Base-by-base conservation (phyloP, 2,113 vertebrate genomes). In the Hyperopisus bebe region DNA sequence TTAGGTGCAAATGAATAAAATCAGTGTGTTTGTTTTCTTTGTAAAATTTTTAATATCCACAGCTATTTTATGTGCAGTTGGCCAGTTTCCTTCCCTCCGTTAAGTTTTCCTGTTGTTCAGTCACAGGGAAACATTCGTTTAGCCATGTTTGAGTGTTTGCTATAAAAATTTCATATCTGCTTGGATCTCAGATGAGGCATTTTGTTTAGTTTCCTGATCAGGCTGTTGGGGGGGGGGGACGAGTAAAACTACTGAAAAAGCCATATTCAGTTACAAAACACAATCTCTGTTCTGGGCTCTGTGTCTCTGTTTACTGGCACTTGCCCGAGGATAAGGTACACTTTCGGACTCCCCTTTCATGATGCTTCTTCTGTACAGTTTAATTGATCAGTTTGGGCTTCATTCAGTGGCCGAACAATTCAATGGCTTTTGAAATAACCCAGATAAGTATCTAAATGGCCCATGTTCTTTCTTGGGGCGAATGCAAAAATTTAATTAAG, bases 231-330 rank as follows among this genome's bases (percentile, higher is more conserved):
- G 94, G 93, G 93, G 62, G 91, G 91, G 94, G 93, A 89, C 89
- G 85, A 89, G 92, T 42, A 88, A 93, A 91, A 90, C 8, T 21
- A 80, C 91, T 91, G 93, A 93, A 88, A 93, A 96, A 96, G 95
- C 95, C 95, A 96, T 96, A 96, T 92, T 93, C 94, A 91, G 91
- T 93, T 92, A 90, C 93, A 93, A 92, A 92, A 91, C 92, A 94
- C 92, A 91, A 31, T 87, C n/a, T 53, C 92, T 91, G 92, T 27
- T 44, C 77, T 91, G 91, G 91, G 83, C 90, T 93, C 51, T 70
- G 80, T 91, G 62, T 55, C 66, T 62, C 66, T 66, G 24, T 89
- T 82, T 55, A 27, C 47, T 24, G 27, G 88, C 17, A 53, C 21
- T 42, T n/a, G 87, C 3, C 55, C 13, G 15, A 88, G 31, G 87